Evolutionary conservation across 2,797 vertebrate species (phyloP).

Genomic region (Enteromius mattozi): DNA sequence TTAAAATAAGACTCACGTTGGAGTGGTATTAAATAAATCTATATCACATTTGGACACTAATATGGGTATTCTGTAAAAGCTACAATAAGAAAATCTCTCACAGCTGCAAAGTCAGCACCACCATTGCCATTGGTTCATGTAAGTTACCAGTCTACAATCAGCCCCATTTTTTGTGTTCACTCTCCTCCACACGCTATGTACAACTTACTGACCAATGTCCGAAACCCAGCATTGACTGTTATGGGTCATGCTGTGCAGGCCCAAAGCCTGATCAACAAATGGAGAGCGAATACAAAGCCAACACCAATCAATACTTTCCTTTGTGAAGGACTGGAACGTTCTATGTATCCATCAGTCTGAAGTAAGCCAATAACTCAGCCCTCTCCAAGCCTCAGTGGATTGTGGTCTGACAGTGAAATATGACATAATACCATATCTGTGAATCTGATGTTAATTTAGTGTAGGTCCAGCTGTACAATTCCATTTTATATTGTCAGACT

Average conservation of each 20-base stretch:
- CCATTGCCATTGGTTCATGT: background rate
- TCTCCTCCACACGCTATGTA: slow-evolving; percentile 17
- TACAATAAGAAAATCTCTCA: background rate
- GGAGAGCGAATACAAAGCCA: slow-evolving; percentile 76
- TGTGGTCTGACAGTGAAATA: slow-evolving; percentile 56
- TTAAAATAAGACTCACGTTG: background rate
- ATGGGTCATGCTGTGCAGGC: slow-evolving; percentile 71
- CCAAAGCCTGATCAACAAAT: slow-evolving; percentile 76
- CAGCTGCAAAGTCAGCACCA: background rate
- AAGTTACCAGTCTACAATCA: slow-evolving; percentile 36
- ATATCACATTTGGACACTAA: background rate
- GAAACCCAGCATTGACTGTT: slow-evolving; percentile 68
- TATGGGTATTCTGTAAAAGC: background rate
- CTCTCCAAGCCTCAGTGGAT: slow-evolving; percentile 51
- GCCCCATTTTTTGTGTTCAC: slow-evolving; percentile 39
- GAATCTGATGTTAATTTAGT: slow-evolving; percentile 61
- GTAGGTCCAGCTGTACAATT: slow-evolving; percentile 63
- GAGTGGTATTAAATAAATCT: background rate
- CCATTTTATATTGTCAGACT: slow-evolving; percentile 72
- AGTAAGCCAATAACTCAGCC: slow-evolving; percentile 55
- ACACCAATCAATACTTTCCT: slow-evolving; percentile 79
- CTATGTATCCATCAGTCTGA: slow-evolving; percentile 78
- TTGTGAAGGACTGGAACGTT: slow-evolving; percentile 77
- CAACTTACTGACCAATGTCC: slow-evolving; percentile 60
- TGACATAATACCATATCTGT: slow-evolving; percentile 58